Evolutionary conservation across 2,797 vertebrate genomes (phyloP), one percentile per base, ranked within the genome.

Genomic region (Lepidocolaptes lacrymiger): DNA sequence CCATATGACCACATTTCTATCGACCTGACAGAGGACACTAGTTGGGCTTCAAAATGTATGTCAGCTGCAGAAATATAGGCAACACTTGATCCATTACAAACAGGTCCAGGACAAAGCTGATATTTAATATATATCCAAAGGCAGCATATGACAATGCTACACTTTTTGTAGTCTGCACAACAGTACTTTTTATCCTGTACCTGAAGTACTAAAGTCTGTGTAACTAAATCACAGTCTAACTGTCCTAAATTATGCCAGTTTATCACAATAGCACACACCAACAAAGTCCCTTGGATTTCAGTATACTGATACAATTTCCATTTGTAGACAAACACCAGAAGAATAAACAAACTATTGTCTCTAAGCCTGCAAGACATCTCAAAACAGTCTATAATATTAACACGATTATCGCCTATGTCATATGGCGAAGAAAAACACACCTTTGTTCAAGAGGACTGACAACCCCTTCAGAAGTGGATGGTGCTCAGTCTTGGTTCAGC

Each of bases 351-450:
- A 4, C 0, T 3, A 14, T 49, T 78, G 8, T 41, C 62, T 91
- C 30, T 87, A 56, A 82, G 26, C 12, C 30, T 61, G 18, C 21
- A 12, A 67, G 41, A n/a, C 21, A 54, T 8, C 22, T 48, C 58
- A 69, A 56, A 68, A 51, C 8, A 28, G 5, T 23, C 7, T 49
- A 1, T 23, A 30, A 12, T n/a, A 72, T 56, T 49, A 78, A 20
- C 1, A 9, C 7, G 2, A 4, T 88, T 61, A 54, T 41, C 6
- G 1, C 24, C 4, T 32, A 17, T 30, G 19, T 4, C n/a, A 13
- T 9, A 36, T 0, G 1, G 17, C 30, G 21, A 75, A 58, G 18
- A 67, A 81, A 93, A 85, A 6, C 7, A 46, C 4, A 75, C 34
- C n/a, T 82, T 72, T 64, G 11, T 26, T 52, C 20, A 56, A 55